Conservation (phyloP, 2,888 invertebrate genomes). For the Ophion ventricosus region DNA sequence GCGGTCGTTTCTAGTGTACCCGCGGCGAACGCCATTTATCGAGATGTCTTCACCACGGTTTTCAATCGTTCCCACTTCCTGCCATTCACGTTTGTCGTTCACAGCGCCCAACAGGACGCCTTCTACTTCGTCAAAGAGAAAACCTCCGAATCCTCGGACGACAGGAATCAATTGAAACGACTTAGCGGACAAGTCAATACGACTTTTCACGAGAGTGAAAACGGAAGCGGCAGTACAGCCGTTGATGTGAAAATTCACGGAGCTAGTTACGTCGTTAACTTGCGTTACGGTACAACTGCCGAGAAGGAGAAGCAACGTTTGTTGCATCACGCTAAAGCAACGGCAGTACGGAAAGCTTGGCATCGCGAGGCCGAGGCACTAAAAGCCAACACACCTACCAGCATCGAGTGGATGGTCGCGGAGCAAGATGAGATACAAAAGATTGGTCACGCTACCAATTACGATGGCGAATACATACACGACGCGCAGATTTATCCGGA, state of each 20-base stretch:
- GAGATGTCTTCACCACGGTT: conserved; percentile 96
- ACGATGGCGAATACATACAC: conserved; percentile 96
- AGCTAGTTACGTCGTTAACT: conserved; percentile 94
- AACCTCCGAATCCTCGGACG: conserved; percentile 94
- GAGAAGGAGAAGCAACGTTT: conserved; percentile 95
- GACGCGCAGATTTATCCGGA: conserved; percentile 95
- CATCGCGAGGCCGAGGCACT: conserved; percentile 94
- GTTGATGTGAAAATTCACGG: conserved; percentile 96
- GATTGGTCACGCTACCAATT: conserved; percentile 92
- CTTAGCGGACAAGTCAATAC: conserved; percentile 96
- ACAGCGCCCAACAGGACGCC: conserved; percentile 94
- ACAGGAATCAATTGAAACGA: conserved; percentile 94
- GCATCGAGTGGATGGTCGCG: conserved; percentile 93
- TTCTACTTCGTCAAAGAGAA: conserved; percentile 97
- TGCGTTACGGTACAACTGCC: conserved; percentile 96
- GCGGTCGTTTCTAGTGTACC: conserved; percentile 94
- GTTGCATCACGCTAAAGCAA: conserved; percentile 94
- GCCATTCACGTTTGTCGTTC: conserved; percentile 94
- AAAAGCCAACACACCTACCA: conserved; percentile 90
- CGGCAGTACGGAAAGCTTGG: conserved; percentile 96
- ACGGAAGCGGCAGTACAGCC: conserved; percentile 88
- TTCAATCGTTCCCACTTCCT: conserved; percentile 95
- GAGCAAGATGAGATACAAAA: conserved; percentile 96
- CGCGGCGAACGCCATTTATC: conserved; percentile 94
- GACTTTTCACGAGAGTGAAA: conserved; percentile 94